Percentiles rank a stretch among this genome's conserved stretches.
phyloP scores from a whole-genome alignment of 2,888 invertebrate genomes.

The Scrobipalpa atriplicella region DNA sequence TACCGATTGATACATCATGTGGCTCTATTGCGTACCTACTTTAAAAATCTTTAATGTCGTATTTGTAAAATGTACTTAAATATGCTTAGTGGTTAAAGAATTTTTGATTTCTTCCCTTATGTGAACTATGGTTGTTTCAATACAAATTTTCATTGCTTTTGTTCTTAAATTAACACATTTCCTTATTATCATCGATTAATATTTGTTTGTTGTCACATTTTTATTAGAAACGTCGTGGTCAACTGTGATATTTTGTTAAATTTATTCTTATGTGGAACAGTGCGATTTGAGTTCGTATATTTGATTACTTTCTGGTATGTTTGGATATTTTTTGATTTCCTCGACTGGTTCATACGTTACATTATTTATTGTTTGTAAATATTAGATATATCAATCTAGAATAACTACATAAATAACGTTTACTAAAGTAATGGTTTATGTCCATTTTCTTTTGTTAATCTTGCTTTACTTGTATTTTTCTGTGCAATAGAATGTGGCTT shows the following conservation, averaged over 20 bases:
- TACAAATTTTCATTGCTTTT: constrained; percentile 40
- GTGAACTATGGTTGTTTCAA: constrained; percentile 40
- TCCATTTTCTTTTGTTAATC: constrained; percentile 43
- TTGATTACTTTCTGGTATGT: constrained; percentile 54
- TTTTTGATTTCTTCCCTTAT: constrained; percentile 48
- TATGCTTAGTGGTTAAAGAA: constrained; percentile 59
- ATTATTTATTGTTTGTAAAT: constrained; percentile 82
- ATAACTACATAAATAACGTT: constrained; percentile 63
- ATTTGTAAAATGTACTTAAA: constrained; percentile 79
- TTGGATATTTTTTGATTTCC: constrained; percentile 55
- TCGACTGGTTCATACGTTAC: constrained; percentile 69
- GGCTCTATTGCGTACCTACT: constrained; percentile 64
- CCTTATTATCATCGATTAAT: constrained; percentile 50
- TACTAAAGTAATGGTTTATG: constrained; percentile 55
- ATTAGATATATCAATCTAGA: constrained; percentile 54
- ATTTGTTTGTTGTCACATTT: constrained; percentile 67
- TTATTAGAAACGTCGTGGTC: constrained; percentile 76
- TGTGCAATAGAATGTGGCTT: constrained; percentile 79
- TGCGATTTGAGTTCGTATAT: constrained; percentile 60
- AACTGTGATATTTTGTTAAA: constrained; percentile 83
- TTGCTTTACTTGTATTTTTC: constrained; percentile 48
- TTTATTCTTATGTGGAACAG: constrained; percentile 74
- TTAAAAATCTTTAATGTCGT: constrained; percentile 72
- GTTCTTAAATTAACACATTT: constrained; percentile 36
- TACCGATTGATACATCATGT: constrained; percentile 66